Conservation (phyloP, 2,113 vertebrate genomes). For the Sinocyclocheilus grahami region DNA sequence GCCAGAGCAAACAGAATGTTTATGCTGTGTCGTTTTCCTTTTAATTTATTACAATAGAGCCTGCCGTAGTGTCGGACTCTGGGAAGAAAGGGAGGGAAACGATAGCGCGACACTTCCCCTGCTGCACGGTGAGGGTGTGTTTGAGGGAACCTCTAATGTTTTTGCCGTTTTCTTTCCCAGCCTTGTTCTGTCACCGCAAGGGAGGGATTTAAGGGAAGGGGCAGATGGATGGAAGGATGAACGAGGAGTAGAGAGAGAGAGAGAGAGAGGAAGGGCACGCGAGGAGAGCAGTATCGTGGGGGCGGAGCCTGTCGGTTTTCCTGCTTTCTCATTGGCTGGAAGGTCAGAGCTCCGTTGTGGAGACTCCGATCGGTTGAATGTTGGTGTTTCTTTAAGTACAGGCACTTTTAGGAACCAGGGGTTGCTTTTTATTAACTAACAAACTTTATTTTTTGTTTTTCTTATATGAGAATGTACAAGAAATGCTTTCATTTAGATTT, state of each 20-base stretch:
- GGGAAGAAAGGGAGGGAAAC: slow-evolving; percentile 43
- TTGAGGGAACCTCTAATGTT: slow-evolving; percentile 6
- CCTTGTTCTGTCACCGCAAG: slow-evolving; percentile 26
- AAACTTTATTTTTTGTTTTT: not conserved
- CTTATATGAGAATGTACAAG: too few species aligned
- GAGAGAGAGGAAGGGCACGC: slow-evolving; percentile 31
- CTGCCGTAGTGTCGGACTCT: slow-evolving; percentile 68
- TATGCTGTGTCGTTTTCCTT: slow-evolving; percentile 49
- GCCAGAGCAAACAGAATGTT: slow-evolving; percentile 85
- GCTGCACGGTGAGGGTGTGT: not conserved
- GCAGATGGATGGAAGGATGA: slow-evolving; percentile 32
- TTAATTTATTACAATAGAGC: slow-evolving; percentile 75
- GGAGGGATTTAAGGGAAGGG: slow-evolving; percentile 53
- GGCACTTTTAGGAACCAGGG: not conserved
- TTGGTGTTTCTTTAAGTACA: slow-evolving; percentile 3
- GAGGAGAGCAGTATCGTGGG: slow-evolving; percentile 34
- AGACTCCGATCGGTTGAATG: slow-evolving; percentile 9
- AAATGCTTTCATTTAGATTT: too few species aligned
- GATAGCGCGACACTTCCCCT: not conserved
- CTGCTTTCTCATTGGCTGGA: slow-evolving; percentile 33
- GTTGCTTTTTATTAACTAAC: not conserved
- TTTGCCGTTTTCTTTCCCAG: slow-evolving; percentile 30
- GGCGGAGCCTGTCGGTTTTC: slow-evolving; percentile 42
- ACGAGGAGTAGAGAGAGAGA: slow-evolving; percentile 20
- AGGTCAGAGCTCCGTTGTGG: slow-evolving; percentile 1